A percentile compares a stretch with the other conserved stretches of the same genome.
Evolutionary conservation across 2,888 invertebrate genomes (phyloP).

Genomic region (Alviniconcha strummeri): DNA sequence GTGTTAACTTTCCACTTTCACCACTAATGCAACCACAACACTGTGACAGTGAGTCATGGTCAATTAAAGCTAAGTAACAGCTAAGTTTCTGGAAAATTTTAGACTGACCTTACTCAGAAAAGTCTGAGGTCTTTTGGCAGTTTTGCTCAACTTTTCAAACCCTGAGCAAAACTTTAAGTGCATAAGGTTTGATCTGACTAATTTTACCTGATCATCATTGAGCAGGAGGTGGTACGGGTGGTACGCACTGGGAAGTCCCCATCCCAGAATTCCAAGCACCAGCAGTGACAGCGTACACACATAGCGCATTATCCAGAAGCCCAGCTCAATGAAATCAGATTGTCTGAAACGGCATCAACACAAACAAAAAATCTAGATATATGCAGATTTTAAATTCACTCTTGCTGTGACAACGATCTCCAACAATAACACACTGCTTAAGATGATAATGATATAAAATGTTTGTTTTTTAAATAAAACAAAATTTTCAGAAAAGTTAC

Average conservation of each 20-base stretch:
- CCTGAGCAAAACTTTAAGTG: too few relatives aligned
- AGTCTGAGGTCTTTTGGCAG: too few relatives aligned
- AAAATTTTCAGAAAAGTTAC: background rate
- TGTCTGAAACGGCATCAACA: slow-evolving; percentile 43
- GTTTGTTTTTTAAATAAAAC: background rate
- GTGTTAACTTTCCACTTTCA: too few relatives aligned
- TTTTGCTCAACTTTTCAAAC: too few relatives aligned
- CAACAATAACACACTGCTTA: too few relatives aligned
- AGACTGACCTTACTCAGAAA: too few relatives aligned
- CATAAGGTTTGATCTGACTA: background rate
- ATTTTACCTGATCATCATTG: slow-evolving; percentile 21
- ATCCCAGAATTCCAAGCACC: slow-evolving; percentile 77
- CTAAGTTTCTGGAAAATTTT: too few relatives aligned
- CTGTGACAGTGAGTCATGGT: too few relatives aligned
- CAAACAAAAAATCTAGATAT: background rate
- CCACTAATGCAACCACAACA: too few relatives aligned
- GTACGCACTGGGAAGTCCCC: slow-evolving; percentile 45
- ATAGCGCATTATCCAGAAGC: slow-evolving; percentile 88
- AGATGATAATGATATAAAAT: too few relatives aligned
- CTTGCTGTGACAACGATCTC: background rate
- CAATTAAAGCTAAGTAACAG: too few relatives aligned
- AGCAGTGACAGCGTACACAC: slow-evolving; percentile 86
- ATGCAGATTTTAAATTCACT: background rate
- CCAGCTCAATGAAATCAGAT: slow-evolving; percentile 87
- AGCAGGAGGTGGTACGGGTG: slow-evolving; percentile 19